A percentile compares a stretch with the other conserved stretches of the same genome.
Evolutionary conservation across 1,140 invertebrate genomes (phyloP).

Genomic region (Hermetia illucens): DNA sequence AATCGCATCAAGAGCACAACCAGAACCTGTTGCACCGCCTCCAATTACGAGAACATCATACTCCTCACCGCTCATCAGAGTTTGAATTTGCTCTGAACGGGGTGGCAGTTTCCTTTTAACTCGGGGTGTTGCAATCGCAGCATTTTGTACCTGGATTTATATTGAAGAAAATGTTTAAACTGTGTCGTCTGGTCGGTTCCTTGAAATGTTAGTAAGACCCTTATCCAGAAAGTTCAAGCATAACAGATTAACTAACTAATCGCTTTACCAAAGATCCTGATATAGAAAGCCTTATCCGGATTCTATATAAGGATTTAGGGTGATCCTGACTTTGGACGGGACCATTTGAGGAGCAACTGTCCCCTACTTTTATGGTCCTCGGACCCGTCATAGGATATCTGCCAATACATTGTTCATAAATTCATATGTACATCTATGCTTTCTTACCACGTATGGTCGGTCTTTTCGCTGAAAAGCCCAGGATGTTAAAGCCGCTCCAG

Average conservation of each 20-base stretch:
- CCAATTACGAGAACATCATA: constrained; percentile 95
- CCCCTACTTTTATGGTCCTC: too few relatives aligned
- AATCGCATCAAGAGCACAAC: constrained; percentile 81
- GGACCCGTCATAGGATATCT: too few relatives aligned
- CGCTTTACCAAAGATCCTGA: too few relatives aligned
- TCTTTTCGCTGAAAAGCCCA: constrained; percentile 23
- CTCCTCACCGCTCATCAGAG: constrained; percentile 54
- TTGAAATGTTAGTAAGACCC: neutral
- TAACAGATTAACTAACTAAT: too few relatives aligned
- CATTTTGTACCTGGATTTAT: constrained; percentile 21
- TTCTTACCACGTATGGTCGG: constrained; percentile 11
- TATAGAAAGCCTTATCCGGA: too few relatives aligned
- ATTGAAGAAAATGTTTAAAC: neutral
- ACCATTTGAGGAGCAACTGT: too few relatives aligned
- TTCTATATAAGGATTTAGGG: too few relatives aligned
- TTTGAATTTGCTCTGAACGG: constrained; percentile 66
- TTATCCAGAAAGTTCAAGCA: too few relatives aligned
- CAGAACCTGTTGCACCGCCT: constrained; percentile 86
- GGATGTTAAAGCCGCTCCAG: constrained; percentile 20
- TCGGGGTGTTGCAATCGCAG: constrained; percentile 37
- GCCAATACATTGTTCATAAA: too few relatives aligned
- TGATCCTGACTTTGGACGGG: too few relatives aligned
- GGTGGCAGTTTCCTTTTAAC: constrained; percentile 61
- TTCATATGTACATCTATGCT: too few relatives aligned
- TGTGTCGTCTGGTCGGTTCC: too few relatives aligned